These are phyloP conservation scores for Tetranychus piercei DNA, from an alignment of 2,888 invertebrate species.

Conservation along the genomic window DNA sequence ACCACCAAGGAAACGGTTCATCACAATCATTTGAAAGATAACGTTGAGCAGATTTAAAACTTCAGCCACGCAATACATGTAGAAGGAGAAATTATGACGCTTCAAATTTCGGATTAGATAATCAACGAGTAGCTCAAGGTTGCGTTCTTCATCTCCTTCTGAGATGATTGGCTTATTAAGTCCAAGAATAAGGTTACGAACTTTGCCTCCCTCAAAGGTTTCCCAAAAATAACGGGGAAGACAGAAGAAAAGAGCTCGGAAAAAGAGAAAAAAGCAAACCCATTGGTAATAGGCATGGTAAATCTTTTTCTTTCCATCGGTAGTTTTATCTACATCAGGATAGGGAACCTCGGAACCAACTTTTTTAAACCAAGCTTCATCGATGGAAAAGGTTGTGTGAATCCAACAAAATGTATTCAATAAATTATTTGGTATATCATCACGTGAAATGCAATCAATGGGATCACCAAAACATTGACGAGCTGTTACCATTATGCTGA, in stretches of 20 bases:
- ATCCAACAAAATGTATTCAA: constrained; percentile 78
- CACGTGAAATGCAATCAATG: constrained; percentile 66
- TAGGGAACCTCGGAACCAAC: constrained; percentile 47
- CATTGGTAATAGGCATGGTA: constrained; percentile 32
- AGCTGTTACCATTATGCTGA: constrained; percentile 71
- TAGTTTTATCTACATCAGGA: constrained; percentile 46
- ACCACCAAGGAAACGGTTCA: constrained; percentile 28
- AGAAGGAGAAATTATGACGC: constrained; percentile 63
- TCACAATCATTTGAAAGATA: constrained; percentile 27
- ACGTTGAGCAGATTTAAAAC: constrained; percentile 28
- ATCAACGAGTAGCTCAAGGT: constrained; percentile 31
- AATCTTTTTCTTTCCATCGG: constrained; percentile 23
- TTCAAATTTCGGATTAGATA: constrained; percentile 32
- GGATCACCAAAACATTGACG: constrained; percentile 79
- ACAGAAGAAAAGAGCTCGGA: constrained; percentile 31
- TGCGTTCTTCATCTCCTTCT: constrained; percentile 58
- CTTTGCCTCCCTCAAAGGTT: constrained; percentile 29
- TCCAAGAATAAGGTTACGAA: constrained; percentile 28
- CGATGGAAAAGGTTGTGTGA: constrained; percentile 75
- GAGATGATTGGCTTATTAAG: constrained; percentile 24
- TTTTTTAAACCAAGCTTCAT: constrained; percentile 58
- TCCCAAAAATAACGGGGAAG: constrained; percentile 32
- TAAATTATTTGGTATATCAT: constrained; percentile 41
- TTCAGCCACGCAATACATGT: constrained; percentile 26
- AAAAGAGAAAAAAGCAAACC: constrained; percentile 33